These are phyloP conservation scores for Eudemis profundana DNA, from an alignment of 2,888 invertebrate species.

Conservation along the genomic window DNA sequence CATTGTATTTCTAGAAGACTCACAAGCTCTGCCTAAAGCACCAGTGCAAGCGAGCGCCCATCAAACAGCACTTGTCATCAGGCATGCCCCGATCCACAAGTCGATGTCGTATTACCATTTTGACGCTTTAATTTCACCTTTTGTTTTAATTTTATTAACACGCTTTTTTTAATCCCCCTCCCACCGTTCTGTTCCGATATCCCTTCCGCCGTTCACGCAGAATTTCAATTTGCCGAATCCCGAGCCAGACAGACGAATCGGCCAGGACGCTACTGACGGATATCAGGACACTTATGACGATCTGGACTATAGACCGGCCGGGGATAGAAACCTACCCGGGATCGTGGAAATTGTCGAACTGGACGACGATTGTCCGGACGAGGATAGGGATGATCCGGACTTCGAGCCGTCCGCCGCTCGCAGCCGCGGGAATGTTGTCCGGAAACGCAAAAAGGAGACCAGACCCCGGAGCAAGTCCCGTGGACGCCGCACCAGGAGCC, in stretches of 20 bases:
- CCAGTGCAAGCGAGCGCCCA: conserved; percentile 28
- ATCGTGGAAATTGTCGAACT: conserved; percentile 75
- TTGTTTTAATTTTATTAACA: conserved; percentile 83
- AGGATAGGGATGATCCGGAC: conserved; percentile 71
- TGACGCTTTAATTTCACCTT: conserved; percentile 70
- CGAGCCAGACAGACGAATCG: conserved; percentile 51
- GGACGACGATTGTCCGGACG: conserved; percentile 56
- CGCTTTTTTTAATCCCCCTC: conserved; percentile 81
- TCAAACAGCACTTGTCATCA: conserved; percentile 57
- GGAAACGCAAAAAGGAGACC: conserved; percentile 72
- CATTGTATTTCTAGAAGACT: background rate
- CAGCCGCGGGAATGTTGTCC: conserved; percentile 70
- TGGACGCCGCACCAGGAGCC: conserved; percentile 77
- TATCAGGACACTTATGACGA: conserved; percentile 67
- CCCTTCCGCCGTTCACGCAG: conserved; percentile 75
- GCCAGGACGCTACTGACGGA: conserved; percentile 71
- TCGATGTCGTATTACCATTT: conserved; percentile 57
- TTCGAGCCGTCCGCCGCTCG: conserved; percentile 72
- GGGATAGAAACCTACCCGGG: conserved; percentile 59
- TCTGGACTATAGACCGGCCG: conserved; percentile 66
- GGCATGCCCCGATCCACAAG: conserved; percentile 64
- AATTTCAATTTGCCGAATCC: conserved; percentile 80
- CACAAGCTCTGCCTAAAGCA: conserved; percentile 5
- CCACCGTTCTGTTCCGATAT: conserved; percentile 73
- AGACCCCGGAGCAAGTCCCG: conserved; percentile 73